Base-by-base conservation (phyloP, 2,797 vertebrate species). In the Platyrinchus mystaceus region DNA sequence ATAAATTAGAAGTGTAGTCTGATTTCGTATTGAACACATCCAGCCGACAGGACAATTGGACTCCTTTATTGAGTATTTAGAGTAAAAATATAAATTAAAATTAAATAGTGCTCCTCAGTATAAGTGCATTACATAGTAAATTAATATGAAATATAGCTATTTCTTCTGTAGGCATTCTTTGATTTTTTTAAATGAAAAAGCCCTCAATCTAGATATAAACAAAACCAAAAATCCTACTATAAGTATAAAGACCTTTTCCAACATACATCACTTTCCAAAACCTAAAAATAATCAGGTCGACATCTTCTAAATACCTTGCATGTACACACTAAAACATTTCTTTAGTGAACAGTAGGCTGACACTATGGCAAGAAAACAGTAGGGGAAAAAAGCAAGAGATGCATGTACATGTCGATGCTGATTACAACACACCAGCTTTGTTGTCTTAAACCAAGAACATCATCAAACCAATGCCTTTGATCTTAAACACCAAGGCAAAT, bases 1-100 rank as follows among this genome's bases (percentile, higher is more conserved):
- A 43, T 55, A 43, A 86, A 39, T 87, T 43, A 41, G 5, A 94
- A 62, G 3, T 49, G 22, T 60, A n/a, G 22, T 89, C 28, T 62
- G 39, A 59, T 86, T 96, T 95, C 34, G n/a, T 90, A 87, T 86
- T 7, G 37, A 93, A 76, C 71, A 66, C 34, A 85, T 87, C n/a
- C 70, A 91, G 43, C 58, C 49, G 92, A 92, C 66, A 74, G 81
- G 36, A 66, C 63, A 89, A 84, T 63, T 5, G 28, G 10, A 78
- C 41, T 76, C 55, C 83, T 85, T 84, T 81, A 67, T 10, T 53
- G 43, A 78, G 6, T 70, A 90, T 92, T 86, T 94, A 70, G 49
- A 76, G 14, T 79, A 76, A 46, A 89, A 84, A 67, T 39, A 82
- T 66, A 92, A 90, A 49, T 89, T 41, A 53, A 68, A 88, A 55